A percentile compares a stretch with the other conserved stretches of the same genome.
Conservation (phyloP, 2,888 invertebrate species). For the Drosophila anomalata region DNA sequence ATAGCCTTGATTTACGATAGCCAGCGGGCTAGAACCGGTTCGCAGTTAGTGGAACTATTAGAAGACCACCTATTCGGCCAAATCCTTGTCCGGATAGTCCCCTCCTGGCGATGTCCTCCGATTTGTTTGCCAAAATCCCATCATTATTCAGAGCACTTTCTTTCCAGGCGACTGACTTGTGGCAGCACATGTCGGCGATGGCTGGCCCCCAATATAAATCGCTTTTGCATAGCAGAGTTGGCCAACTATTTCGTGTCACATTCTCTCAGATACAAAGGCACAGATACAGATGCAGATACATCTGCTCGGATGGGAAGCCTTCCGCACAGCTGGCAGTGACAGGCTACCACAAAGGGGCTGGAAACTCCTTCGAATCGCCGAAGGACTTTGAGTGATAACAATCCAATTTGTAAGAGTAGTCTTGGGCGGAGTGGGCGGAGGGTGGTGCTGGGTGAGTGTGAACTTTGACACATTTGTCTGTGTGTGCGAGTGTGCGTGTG, state of each 20-base stretch:
- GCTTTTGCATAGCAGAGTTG: constrained; percentile 67
- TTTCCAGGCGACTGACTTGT: neutral
- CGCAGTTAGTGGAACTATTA: too few relatives aligned
- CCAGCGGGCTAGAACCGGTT: constrained; percentile 29
- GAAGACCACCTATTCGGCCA: too few relatives aligned
- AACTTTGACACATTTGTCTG: neutral
- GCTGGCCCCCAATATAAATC: constrained; percentile 41
- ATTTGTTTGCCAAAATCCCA: neutral
- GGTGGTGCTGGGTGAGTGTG: neutral
- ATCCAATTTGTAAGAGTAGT: constrained; percentile 44
- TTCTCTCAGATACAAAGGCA: constrained; percentile 9
- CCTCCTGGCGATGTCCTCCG: neutral
- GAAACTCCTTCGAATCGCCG: constrained; percentile 30
- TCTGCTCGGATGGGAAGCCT: constrained; percentile 33
- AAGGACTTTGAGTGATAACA: constrained; percentile 48
- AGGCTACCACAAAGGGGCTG: constrained; percentile 69
- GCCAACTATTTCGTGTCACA: constrained; percentile 52
- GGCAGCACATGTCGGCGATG: constrained; percentile 50
- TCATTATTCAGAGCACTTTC: neutral
- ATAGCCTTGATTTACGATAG: constrained; percentile 31
- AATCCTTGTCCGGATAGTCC: too few relatives aligned
- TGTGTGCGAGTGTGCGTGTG: neutral
- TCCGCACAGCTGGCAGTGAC: constrained; percentile 64
- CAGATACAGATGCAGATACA: neutral
- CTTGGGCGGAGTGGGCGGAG: neutral